phyloP scores from a whole-genome alignment of 2,888 invertebrate species.

The Argyresthia goedartella region DNA sequence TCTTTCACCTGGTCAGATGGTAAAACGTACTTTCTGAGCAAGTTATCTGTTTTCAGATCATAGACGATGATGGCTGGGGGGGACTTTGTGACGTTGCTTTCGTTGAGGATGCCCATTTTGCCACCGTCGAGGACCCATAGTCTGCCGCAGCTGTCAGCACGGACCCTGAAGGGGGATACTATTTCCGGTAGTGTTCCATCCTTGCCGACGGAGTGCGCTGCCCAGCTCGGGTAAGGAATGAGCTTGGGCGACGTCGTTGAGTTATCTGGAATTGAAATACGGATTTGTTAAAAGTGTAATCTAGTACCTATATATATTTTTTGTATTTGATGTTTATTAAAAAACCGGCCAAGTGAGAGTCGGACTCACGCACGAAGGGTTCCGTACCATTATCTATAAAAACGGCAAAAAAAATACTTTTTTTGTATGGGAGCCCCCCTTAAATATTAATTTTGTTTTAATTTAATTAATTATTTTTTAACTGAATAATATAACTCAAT shows the following conservation, averaged over 20 bases:
- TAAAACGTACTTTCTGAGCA: slow-evolving; percentile 76
- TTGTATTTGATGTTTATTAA: not conserved
- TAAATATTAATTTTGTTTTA: too few species aligned
- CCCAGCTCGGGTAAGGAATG: slow-evolving; percentile 86
- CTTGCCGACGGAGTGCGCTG: slow-evolving; percentile 74
- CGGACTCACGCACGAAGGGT: too few species aligned
- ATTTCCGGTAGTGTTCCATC: slow-evolving; percentile 73
- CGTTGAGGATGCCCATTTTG: slow-evolving; percentile 67
- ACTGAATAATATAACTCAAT: too few species aligned
- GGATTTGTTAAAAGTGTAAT: not conserved
- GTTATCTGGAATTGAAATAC: slow-evolving; percentile 66
- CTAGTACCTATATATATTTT: not conserved
- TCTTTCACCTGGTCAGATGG: slow-evolving; percentile 75
- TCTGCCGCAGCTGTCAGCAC: slow-evolving; percentile 81
- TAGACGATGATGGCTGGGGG: slow-evolving; percentile 78
- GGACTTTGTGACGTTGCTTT: slow-evolving; percentile 53
- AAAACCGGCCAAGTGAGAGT: too few species aligned
- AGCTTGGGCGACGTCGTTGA: slow-evolving; percentile 76
- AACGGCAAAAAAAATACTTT: too few species aligned
- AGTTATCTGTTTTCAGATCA: slow-evolving; percentile 77
- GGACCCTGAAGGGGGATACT: slow-evolving; percentile 79
- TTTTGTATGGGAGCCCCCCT: too few species aligned
- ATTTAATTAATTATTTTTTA: too few species aligned
- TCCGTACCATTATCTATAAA: too few species aligned
- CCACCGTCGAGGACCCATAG: slow-evolving; percentile 87